Conservation (phyloP, 2,888 invertebrate genomes). For the Drosophila dives region DNA sequence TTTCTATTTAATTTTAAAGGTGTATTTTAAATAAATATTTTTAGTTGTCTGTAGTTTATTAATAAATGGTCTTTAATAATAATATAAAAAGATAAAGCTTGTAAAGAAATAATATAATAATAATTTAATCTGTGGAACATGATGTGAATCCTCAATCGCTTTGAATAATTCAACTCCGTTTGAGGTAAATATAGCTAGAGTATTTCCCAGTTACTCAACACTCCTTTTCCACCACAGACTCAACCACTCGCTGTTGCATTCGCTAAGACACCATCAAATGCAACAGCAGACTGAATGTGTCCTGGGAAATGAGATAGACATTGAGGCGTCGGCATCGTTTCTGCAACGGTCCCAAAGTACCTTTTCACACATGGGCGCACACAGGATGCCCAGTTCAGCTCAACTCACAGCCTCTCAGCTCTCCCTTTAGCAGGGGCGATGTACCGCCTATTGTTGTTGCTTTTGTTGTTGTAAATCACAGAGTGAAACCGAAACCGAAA, state of each 20-base stretch:
- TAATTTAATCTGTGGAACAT: background rate
- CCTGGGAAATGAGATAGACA: slow-evolving; percentile 35
- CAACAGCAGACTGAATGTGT: slow-evolving; percentile 44
- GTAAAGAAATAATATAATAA: background rate
- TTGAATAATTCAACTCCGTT: background rate
- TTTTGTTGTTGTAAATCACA: slow-evolving; percentile 67
- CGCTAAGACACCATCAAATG: slow-evolving; percentile 34
- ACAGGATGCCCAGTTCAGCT: slow-evolving; percentile 31
- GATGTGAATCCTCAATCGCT: background rate
- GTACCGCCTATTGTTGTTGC: slow-evolving; percentile 34
- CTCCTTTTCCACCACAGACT: background rate
- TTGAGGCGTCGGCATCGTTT: slow-evolving; percentile 13
- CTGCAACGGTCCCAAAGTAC: slow-evolving; percentile 62
- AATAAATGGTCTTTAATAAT: background rate
- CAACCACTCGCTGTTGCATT: slow-evolving; percentile 32
- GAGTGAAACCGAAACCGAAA: slow-evolving; percentile 80
- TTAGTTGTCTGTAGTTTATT: background rate
- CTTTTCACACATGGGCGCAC: slow-evolving; percentile 79
- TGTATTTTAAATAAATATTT: background rate
- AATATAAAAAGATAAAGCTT: background rate
- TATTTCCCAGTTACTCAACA: slow-evolving; percentile 13
- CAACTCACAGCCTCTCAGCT: slow-evolving; percentile 9
- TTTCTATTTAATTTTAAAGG: background rate
- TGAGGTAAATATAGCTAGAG: slow-evolving; percentile 1
- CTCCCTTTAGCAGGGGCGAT: slow-evolving; percentile 13